Evolutionary conservation across 2,888 invertebrate species (phyloP).

Genomic region (Pinctada fucata): DNA sequence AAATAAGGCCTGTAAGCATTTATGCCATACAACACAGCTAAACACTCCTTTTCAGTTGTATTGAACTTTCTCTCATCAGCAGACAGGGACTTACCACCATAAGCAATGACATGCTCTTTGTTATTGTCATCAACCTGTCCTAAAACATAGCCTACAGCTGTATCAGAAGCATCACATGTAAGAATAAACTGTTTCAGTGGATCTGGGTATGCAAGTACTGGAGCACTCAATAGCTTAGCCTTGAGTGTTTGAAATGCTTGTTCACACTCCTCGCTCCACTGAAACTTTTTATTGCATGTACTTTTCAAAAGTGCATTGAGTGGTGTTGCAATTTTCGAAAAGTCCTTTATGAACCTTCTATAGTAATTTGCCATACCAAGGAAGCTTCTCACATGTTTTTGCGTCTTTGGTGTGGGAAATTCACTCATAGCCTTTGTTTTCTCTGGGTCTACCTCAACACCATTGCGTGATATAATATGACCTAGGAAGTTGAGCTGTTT

Average conservation of each 20-base stretch:
- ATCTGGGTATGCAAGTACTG: slow-evolving; percentile 45
- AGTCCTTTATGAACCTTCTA: too few relatives aligned
- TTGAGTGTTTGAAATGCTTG: slow-evolving; percentile 57
- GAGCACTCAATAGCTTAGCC: slow-evolving; percentile 27
- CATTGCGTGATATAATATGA: too few relatives aligned
- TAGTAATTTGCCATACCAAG: too few relatives aligned
- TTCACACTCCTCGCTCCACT: slow-evolving; percentile 45
- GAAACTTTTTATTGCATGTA: slow-evolving; percentile 42
- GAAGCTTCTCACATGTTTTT: too few relatives aligned
- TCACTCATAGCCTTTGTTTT: slow-evolving; percentile 29
- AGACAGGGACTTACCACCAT: slow-evolving; percentile 33
- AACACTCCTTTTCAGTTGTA: slow-evolving; percentile 36
- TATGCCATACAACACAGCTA: slow-evolving; percentile 43
- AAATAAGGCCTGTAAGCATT: slow-evolving; percentile 33
- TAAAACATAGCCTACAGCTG: slow-evolving; percentile 44
- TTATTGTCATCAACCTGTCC: slow-evolving; percentile 39
- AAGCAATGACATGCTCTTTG: slow-evolving; percentile 39
- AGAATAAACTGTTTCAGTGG: slow-evolving; percentile 37
- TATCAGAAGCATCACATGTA: slow-evolving; percentile 40
- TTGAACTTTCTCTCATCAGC: slow-evolving; percentile 34
- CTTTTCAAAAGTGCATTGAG: slow-evolving; percentile 62
- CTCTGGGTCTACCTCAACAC: slow-evolving; percentile 29
- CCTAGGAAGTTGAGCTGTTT: slow-evolving; percentile 19
- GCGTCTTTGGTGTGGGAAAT: slow-evolving; percentile 35
- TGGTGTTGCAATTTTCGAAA: slow-evolving; percentile 41